Percentiles rank a stretch among this genome's conserved stretches.
These are phyloP conservation scores for Nycticebus coucang DNA, from an alignment of 2,113 vertebrate genomes.

Conservation along the genomic window DNA sequence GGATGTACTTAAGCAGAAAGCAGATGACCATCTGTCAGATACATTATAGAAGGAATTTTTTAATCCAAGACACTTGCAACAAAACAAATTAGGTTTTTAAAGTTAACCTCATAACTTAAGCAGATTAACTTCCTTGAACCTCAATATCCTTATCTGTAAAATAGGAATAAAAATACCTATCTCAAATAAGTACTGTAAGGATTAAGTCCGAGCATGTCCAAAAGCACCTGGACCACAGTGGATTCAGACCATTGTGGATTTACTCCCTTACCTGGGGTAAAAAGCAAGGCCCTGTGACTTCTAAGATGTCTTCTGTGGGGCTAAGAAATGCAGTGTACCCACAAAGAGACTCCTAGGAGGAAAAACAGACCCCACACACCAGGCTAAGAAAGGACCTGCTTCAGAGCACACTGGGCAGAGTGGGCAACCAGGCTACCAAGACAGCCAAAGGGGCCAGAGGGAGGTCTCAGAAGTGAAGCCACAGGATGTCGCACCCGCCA, in stretches of 20 bases:
- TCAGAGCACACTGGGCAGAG: not conserved
- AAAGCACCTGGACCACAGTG: not conserved
- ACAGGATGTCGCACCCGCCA: not conserved
- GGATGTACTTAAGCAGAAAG: not conserved
- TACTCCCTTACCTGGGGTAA: not conserved
- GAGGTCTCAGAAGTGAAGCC: accelerated
- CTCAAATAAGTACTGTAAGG: not conserved
- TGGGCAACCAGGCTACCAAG: accelerated
- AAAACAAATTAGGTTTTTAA: not conserved
- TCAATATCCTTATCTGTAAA: not conserved
- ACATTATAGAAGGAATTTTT: not conserved
- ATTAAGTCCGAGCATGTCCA: not conserved
- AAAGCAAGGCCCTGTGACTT: not conserved
- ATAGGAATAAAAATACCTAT: not conserved
- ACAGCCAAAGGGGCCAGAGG: not conserved
- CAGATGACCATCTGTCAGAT: not conserved
- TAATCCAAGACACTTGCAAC: not conserved
- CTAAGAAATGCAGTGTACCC: not conserved
- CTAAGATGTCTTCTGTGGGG: not conserved
- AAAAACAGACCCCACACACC: not conserved
- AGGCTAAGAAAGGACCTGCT: not conserved
- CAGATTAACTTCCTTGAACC: not conserved
- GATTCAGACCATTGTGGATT: not conserved
- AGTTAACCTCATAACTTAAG: not conserved
- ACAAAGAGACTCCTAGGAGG: not conserved